Conservation (phyloP, 2,113 vertebrate species). For the Perca flavescens region DNA sequence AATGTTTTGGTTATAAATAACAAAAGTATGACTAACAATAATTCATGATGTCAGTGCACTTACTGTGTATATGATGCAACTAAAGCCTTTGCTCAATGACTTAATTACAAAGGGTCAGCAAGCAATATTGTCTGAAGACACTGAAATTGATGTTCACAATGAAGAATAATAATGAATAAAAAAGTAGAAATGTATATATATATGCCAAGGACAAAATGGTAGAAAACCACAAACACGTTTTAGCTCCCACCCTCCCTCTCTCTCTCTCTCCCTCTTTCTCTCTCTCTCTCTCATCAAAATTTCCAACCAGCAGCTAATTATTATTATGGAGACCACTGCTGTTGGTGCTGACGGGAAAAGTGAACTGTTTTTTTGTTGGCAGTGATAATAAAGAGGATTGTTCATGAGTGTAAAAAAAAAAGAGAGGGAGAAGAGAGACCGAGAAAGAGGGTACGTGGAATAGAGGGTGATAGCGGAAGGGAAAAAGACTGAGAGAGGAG, state of each 20-base stretch:
- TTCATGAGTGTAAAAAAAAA: slow-evolving; percentile 10
- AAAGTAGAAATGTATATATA: no score
- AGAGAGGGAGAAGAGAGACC: no score
- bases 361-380: slow-evolving; percentile 12
- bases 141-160: no score
- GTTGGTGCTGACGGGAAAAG: background rate
- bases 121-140: no score
- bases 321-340: background rate
- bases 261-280: no score
- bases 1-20: background rate
- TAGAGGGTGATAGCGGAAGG: background rate
- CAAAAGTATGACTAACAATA: background rate
- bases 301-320: slow-evolving; percentile 12
- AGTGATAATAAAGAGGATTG: slow-evolving; percentile 15
- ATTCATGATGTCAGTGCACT: background rate
- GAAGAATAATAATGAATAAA: no score
- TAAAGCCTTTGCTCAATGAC: background rate
- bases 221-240: no score
- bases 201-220: no score
- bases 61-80: background rate
- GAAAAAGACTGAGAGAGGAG: background rate
- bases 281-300: no score
- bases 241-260: no score
- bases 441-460: background rate
- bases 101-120: background rate